Conservation (phyloP, 2,797 vertebrate species). For the Phyllotis vaccarum region DNA sequence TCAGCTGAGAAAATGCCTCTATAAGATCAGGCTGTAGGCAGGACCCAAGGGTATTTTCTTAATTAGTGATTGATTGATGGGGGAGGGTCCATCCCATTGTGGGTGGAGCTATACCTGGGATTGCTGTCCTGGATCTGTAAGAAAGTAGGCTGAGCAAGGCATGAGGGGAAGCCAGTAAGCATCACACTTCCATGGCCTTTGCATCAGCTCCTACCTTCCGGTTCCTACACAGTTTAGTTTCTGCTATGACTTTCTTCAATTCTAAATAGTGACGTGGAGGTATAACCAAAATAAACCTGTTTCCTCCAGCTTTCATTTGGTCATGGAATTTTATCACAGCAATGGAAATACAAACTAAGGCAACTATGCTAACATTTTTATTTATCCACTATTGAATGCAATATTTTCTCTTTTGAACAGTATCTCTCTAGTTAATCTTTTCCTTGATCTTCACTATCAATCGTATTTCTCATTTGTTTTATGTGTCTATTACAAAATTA, state of each 20-base stretch:
- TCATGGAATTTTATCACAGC: neutral
- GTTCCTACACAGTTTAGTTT: neutral
- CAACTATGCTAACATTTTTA: conserved; percentile 1
- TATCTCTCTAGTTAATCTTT: neutral
- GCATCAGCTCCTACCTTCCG: neutral
- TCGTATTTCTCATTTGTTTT: conserved; percentile 62
- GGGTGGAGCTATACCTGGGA: neutral
- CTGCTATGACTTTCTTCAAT: neutral
- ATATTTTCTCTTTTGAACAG: conserved; percentile 5
- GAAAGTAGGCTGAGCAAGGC: neutral
- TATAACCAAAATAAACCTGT: neutral
- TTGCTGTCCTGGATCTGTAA: neutral
- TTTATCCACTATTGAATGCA: conserved; percentile 44
- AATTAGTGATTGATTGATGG: neutral
- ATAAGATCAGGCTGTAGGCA: neutral
- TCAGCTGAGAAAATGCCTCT: neutral
- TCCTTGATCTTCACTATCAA: conserved; percentile 31
- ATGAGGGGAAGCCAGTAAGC: neutral
- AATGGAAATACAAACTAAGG: neutral
- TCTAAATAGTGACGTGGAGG: neutral
- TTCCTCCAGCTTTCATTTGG: neutral
- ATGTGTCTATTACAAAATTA: conserved; percentile 67
- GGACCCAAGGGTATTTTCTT: neutral
- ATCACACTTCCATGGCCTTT: neutral
- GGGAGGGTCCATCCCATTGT: neutral